Base-by-base conservation (phyloP, 1,140 invertebrate species). In the Cataglyphis hispanica region DNA sequence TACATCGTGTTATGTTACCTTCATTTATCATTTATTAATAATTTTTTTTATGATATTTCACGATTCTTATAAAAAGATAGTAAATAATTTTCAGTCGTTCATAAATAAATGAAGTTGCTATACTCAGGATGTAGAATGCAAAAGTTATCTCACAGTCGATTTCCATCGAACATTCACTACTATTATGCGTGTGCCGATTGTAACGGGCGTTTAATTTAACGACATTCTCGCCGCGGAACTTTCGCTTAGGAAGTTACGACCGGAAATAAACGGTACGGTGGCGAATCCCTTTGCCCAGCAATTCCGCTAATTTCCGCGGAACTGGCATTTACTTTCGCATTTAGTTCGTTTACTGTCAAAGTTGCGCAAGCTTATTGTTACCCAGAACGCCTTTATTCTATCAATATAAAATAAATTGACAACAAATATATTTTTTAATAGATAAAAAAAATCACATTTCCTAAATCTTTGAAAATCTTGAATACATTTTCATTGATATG, bases 121-220 rank as follows among this genome's bases (percentile, higher is more conserved):
- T 19, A 37, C 5, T 70, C 77, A 86, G 77, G 63, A 31, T 13
- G n/a, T 63, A 37, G 63, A 84, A 84, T 84, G 70, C 67, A 84
- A 83, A 72, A 58, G 74, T 74, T 75, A 85, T 86, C 80, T 87
- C 84, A 90, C 87, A 77, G 53, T 84, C 78, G 87, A 90, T 75
- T 91, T 90, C 80, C 60, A 83, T 66, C 84, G 80, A 87, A 91
- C 83, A 66, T 60, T 64, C 85, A 60, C 84, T 60, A 60, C 84
- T 60, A 75, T 88, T 89, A 89, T 86, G 77, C 87, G 85, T 85
- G 64, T 80, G 77, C 83, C 88, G 87, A 91, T 90, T 75, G 85
- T 37, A 50, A 84, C 27, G 46, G 13, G 13, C 46, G 76, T 72
- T 81, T 61, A 75, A 80, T 84, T 85, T 86, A 86, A 86, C 69